Percentiles rank a stretch among this genome's conserved stretches.
These are phyloP conservation scores for Saturnia japonica DNA, from an alignment of 2,888 invertebrate genomes.

Conservation along the genomic window DNA sequence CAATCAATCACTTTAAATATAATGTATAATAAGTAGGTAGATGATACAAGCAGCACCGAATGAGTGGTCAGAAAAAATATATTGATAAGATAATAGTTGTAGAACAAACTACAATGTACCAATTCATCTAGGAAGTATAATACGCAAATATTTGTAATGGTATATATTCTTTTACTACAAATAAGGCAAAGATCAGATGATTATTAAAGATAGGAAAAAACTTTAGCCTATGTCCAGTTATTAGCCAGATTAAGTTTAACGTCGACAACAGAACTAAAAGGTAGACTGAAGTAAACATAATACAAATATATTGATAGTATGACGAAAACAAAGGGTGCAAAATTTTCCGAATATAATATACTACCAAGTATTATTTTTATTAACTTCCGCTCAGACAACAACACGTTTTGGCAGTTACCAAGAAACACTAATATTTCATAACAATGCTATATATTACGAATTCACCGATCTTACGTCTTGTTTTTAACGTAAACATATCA, in stretches of 20 bases:
- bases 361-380: slow-evolving; percentile 49
- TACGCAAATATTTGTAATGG: not conserved
- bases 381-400: slow-evolving; percentile 51
- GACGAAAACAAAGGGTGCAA: slow-evolving; percentile 42
- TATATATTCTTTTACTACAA: not conserved
- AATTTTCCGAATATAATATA: slow-evolving; percentile 49
- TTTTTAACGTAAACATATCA: not conserved
- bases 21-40: not conserved
- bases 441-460: slow-evolving; percentile 51
- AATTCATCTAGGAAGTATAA: not conserved
- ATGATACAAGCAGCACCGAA: not conserved
- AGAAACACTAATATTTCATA: slow-evolving; percentile 57
- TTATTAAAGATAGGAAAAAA: not conserved
- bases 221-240: not conserved
- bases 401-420: slow-evolving; percentile 70
- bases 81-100: not conserved
- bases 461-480: slow-evolving; percentile 40
- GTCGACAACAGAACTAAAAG: not conserved
- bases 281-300: not conserved
- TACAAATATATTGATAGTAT: slow-evolving; percentile 27
- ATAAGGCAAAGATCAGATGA: not conserved
- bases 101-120: not conserved
- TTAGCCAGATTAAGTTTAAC: not conserved
- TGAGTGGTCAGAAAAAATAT: not conserved
- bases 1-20: slow-evolving; percentile 1